Conservation (phyloP, 2,888 invertebrate genomes). For the Branchellion lobata region DNA sequence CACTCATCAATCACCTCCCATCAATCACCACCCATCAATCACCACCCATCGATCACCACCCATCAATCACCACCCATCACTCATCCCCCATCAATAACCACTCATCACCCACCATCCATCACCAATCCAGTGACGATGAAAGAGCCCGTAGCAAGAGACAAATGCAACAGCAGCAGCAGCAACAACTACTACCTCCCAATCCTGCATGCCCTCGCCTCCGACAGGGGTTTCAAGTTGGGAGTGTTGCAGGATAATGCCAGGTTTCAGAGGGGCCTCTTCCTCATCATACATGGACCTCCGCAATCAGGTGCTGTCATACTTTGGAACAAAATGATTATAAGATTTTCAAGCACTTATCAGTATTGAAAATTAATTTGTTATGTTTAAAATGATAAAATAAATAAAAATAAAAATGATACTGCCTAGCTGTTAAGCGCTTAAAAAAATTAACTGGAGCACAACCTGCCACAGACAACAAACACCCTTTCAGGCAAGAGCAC, state of each 20-base stretch:
- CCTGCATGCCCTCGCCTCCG: neutral
- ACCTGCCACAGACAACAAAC: no score
- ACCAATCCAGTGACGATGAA: no score
- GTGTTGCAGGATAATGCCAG: slow-evolving; percentile 52
- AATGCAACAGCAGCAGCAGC: neutral
- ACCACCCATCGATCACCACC: no score
- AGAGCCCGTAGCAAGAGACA: neutral
- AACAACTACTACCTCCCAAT: neutral
- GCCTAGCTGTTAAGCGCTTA: no score
- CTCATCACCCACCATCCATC: no score
- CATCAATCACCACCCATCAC: no score
- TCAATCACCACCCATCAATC: no score
- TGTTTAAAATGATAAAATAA: neutral
- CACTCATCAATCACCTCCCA: no score
- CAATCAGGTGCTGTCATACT: slow-evolving; percentile 56
- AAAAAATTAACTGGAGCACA: no score
- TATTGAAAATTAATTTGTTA: neutral
- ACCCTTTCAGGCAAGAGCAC: slow-evolving; percentile 58
- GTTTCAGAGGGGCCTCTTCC: slow-evolving; percentile 61
- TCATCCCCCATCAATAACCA: no score
- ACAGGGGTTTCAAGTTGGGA: neutral
- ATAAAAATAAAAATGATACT: neutral
- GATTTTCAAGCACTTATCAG: neutral
- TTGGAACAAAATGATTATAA: neutral
- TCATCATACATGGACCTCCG: slow-evolving; percentile 63